Percentiles rank a stretch among this genome's conserved stretches.
Evolutionary conservation across 2,797 vertebrate species (phyloP).

Genomic region (Oreochromis mossambicus): DNA sequence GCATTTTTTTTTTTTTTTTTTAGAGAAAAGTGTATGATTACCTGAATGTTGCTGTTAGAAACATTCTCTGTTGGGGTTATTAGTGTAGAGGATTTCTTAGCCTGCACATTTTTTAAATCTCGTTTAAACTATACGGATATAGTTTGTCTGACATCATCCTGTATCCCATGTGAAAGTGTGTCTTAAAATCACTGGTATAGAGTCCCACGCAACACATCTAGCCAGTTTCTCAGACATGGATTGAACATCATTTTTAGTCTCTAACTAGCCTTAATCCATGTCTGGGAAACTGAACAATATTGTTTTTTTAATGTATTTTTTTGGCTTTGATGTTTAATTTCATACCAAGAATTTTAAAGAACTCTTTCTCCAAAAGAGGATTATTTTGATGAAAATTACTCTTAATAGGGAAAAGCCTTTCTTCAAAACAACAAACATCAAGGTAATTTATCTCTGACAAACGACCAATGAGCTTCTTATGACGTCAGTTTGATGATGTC

Average conservation of each 20-base stretch:
- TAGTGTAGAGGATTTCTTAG: background rate
- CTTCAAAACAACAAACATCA: background rate
- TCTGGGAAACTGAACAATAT: background rate
- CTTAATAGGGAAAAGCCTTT: background rate
- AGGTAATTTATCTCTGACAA: background rate
- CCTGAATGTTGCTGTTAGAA: background rate
- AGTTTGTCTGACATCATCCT: background rate
- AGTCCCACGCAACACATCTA: background rate
- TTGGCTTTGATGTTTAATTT: background rate
- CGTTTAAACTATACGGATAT: background rate
- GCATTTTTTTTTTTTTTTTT: background rate
- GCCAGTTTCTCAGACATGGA: background rate
- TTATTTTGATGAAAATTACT: background rate
- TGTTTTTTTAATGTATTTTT: background rate
- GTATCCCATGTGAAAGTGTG: background rate
- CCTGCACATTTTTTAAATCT: background rate
- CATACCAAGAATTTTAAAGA: background rate
- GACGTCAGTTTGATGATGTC: background rate
- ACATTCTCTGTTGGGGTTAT: background rate
- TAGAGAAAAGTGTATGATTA: background rate
- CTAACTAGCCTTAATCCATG: background rate
- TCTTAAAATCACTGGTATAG: background rate
- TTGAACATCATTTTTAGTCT: background rate
- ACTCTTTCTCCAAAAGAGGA: background rate
- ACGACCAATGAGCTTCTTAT: background rate